Evolutionary conservation across 30 jellyfish, hydroid and myxozoan species (phyloP).

Genomic region (Turritopsis dohrnii): DNA sequence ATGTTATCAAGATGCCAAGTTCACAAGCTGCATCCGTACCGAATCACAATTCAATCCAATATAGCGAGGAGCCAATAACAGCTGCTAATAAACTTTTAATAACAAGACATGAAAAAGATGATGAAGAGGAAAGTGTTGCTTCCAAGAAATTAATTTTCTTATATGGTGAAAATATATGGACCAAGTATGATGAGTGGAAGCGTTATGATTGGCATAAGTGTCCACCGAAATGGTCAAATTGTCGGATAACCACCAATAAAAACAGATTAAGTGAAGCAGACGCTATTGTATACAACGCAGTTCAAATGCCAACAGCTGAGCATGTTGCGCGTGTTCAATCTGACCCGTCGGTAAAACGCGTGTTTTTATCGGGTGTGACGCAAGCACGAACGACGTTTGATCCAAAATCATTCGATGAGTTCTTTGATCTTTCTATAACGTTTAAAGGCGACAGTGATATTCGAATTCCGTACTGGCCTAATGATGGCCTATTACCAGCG

Average conservation of each 20-base stretch:
- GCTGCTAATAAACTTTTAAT: background rate
- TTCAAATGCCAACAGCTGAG: constrained; percentile 38
- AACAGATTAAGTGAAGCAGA: constrained; percentile 23
- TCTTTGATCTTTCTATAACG: constrained; percentile 51
- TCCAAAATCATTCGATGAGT: constrained; percentile 31
- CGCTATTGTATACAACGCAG: constrained; percentile 52
- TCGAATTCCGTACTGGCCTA: constrained; percentile 61
- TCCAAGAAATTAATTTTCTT: constrained; percentile 21
- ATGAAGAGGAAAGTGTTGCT: background rate
- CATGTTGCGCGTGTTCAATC: constrained; percentile 1
- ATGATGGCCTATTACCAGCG: constrained; percentile 45
- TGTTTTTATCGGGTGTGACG: constrained; percentile 47
- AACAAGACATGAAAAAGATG: background rate
- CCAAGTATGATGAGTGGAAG: constrained; percentile 34
- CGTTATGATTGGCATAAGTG: constrained; percentile 47
- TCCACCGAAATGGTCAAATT: constrained; percentile 33
- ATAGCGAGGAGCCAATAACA: background rate
- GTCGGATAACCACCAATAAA: constrained; percentile 35
- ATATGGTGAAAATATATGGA: constrained; percentile 42
- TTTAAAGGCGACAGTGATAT: constrained; percentile 52
- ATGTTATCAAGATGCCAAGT: background rate
- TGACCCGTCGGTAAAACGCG: constrained; percentile 28
- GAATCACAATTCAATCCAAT: too few relatives aligned
- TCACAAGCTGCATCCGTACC: background rate
- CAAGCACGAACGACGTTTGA: constrained; percentile 37